phyloP scores from a whole-genome alignment of 2,888 invertebrate species.

The Drosophila dives region DNA sequence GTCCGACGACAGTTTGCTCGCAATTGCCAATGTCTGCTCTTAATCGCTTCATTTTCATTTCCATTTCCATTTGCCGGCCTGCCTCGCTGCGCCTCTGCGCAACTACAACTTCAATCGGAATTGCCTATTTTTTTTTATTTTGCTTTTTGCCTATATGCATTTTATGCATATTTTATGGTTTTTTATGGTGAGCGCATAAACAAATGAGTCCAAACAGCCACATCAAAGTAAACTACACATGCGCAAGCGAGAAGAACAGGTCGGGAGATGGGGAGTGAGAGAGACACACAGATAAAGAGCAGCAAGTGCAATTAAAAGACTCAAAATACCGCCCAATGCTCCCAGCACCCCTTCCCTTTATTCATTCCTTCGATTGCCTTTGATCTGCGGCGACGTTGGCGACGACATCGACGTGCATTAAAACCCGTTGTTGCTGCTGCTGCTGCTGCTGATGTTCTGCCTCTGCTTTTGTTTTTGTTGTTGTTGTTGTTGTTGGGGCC shows the following conservation, averaged over 20 bases:
- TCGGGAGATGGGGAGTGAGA: not conserved
- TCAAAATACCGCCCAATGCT: conserved; percentile 33
- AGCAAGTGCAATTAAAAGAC: conserved; percentile 76
- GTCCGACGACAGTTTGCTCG: conserved; percentile 20
- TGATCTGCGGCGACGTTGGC: conserved; percentile 70
- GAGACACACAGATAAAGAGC: conserved; percentile 40
- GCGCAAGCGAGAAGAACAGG: conserved; percentile 31
- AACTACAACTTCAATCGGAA: conserved; percentile 66
- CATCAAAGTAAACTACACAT: conserved; percentile 59
- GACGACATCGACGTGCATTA: conserved; percentile 71
- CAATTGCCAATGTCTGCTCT: conserved; percentile 30
- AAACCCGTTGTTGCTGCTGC: conserved; percentile 59
- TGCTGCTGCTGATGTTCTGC: conserved; percentile 27
- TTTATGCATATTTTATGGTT: conserved; percentile 78
- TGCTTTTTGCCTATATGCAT: conserved; percentile 66
- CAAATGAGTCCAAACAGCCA: conserved; percentile 59
- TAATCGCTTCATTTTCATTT: conserved; percentile 49
- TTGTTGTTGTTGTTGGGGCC: conserved; percentile 36
- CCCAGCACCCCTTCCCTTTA: conserved; percentile 9
- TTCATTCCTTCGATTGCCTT: conserved; percentile 46
- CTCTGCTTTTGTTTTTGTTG: conserved; percentile 37
- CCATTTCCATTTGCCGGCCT: conserved; percentile 26
- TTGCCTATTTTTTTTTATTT: conserved; percentile 26
- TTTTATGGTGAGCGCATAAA: conserved; percentile 73
- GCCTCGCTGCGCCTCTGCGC: conserved; percentile 25